These are phyloP conservation scores for Coleophora deauratella DNA, from an alignment of 2,888 invertebrate species.

Conservation along the genomic window DNA sequence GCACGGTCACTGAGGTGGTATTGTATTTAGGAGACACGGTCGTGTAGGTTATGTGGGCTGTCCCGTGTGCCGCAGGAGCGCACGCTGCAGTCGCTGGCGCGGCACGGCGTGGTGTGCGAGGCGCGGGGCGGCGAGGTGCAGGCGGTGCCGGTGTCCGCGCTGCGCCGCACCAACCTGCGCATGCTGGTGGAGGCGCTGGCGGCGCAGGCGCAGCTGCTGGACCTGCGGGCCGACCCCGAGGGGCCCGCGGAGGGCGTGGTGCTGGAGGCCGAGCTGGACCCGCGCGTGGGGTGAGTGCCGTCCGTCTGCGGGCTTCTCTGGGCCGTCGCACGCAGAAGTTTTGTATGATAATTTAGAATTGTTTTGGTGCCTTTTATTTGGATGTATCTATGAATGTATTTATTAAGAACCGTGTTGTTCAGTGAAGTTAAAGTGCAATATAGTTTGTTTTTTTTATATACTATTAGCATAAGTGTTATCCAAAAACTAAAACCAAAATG, in stretches of 20 bases:
- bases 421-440: not conserved
- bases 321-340: not conserved
- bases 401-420: too few species aligned
- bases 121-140: slow-evolving; percentile 94
- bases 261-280: slow-evolving; percentile 82
- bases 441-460: not conserved
- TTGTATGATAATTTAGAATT: not conserved
- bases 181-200: slow-evolving; percentile 87
- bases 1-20: too few species aligned
- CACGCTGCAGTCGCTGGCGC: slow-evolving; percentile 82
- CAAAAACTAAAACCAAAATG: too few species aligned
- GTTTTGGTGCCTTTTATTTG: not conserved
- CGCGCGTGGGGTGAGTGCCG: slow-evolving; percentile 38
- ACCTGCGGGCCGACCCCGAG: slow-evolving; percentile 86
- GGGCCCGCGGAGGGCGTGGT: slow-evolving; percentile 93
- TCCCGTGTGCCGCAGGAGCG: slow-evolving; percentile 68
- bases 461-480: too few species aligned
- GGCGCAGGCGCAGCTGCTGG: slow-evolving; percentile 89
- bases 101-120: slow-evolving; percentile 88
- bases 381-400: too few species aligned
- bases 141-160: slow-evolving; percentile 92
- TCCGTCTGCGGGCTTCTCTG: not conserved
- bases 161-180: slow-evolving; percentile 85
- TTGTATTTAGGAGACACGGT: too few species aligned
- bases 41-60: too few species aligned